phyloP scores from a whole-genome alignment of 2,888 invertebrate species.

The Ryuthela nishihirai region DNA sequence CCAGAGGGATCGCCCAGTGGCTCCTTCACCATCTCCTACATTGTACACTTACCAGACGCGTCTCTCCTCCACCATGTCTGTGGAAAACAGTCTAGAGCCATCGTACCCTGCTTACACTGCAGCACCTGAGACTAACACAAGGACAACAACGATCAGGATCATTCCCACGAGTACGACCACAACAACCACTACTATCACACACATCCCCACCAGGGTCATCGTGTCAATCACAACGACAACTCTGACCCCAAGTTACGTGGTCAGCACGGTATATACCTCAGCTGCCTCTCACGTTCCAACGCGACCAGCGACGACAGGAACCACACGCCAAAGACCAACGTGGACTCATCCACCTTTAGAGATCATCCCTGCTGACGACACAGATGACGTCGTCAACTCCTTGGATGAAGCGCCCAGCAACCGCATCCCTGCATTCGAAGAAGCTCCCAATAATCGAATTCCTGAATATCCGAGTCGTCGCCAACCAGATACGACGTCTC shows the following conservation, averaged over 20 bases:
- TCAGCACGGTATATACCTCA: too few relatives aligned
- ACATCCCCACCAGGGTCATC: too few relatives aligned
- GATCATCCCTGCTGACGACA: slow-evolving; percentile 29
- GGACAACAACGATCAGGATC: not conserved
- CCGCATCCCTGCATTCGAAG: slow-evolving; percentile 21
- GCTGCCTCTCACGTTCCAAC: slow-evolving; percentile 1
- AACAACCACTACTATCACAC: not conserved
- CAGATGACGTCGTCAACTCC: slow-evolving; percentile 19
- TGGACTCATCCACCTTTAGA: slow-evolving; percentile 33
- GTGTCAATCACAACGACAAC: too few relatives aligned
- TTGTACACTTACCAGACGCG: too few relatives aligned
- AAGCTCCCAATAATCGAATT: slow-evolving; percentile 23
- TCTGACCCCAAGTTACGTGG: too few relatives aligned
- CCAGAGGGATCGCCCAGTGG: too few relatives aligned
- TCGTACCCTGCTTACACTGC: too few relatives aligned
- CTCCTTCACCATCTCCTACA: too few relatives aligned
- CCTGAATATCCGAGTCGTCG: slow-evolving; percentile 7
- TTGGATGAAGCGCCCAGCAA: slow-evolving; percentile 31
- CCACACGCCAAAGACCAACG: slow-evolving; percentile 10
- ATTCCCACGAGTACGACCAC: not conserved
- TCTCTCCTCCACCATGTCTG: too few relatives aligned
- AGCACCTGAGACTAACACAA: too few relatives aligned
- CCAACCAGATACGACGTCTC: not conserved
- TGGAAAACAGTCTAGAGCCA: too few relatives aligned
- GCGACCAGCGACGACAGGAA: slow-evolving; percentile 6